Conservation (phyloP, 2,113 vertebrate species). For the Ictidomys tridecemlineatus region DNA sequence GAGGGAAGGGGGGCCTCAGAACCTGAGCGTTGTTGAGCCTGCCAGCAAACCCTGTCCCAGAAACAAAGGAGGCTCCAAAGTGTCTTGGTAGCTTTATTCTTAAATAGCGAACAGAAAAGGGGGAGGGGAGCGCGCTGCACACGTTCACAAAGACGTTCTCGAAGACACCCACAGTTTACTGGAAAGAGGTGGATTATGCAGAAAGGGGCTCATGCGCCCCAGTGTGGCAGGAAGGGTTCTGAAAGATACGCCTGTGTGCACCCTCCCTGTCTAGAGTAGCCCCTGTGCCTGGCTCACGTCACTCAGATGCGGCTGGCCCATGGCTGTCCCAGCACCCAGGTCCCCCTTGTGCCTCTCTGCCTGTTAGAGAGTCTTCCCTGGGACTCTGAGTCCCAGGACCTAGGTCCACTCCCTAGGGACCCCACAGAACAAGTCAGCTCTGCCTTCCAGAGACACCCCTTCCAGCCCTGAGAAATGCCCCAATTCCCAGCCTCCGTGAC, state of each 20-base stretch:
- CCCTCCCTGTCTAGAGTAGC: neutral
- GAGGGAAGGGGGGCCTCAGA: neutral
- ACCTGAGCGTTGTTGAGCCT: neutral
- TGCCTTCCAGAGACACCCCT: constrained; percentile 6
- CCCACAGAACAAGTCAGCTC: constrained; percentile 38
- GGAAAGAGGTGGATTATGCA: neutral
- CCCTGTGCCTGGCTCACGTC: neutral
- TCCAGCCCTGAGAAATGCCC: constrained; percentile 26
- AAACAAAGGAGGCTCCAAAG: neutral
- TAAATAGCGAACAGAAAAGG: neutral
- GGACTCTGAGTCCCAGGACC: neutral
- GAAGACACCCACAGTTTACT: neutral
- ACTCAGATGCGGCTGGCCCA: rapidly evolving
- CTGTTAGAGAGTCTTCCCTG: neutral
- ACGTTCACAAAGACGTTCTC: neutral
- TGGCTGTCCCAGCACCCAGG: neutral
- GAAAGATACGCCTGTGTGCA: neutral
- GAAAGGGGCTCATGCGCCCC: neutral
- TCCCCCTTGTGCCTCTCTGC: neutral
- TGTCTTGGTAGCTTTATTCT: neutral
- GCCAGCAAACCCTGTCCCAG: neutral
- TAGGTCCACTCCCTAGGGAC: neutral
- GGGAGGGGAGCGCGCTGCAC: neutral
- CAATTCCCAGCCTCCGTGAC: constrained; percentile 28
- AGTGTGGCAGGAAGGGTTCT: neutral